These are phyloP conservation scores for Strigops habroptila DNA, from an alignment of 2,113 vertebrate species.

Conservation along the genomic window DNA sequence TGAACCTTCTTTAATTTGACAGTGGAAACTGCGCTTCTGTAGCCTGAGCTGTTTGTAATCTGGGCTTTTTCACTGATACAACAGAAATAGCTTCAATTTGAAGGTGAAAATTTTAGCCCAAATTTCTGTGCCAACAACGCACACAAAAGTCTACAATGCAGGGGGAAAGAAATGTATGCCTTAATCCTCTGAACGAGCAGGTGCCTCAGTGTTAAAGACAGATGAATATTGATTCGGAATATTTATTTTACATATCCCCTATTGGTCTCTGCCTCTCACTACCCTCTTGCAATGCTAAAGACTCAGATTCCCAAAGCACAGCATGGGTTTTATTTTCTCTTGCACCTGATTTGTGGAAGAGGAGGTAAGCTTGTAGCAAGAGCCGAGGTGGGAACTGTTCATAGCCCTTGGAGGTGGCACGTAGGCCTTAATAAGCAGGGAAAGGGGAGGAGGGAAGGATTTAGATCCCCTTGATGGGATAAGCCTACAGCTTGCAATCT, in stretches of 20 bases:
- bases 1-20: constrained; percentile 11
- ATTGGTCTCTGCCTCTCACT: neutral
- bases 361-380: neutral
- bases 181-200: neutral
- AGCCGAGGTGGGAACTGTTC: neutral
- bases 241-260: neutral
- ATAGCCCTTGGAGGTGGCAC: fast-evolving
- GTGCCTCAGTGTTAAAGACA: neutral
- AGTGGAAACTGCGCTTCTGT: neutral
- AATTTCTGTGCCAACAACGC: neutral
- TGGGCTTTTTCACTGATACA: neutral
- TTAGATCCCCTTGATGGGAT: neutral
- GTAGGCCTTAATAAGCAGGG: neutral
- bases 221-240: neutral
- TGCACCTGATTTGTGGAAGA: neutral
- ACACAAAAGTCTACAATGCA: neutral
- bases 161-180: neutral
- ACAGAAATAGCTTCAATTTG: neutral
- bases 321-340: neutral
- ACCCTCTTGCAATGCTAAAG: neutral
- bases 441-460: neutral
- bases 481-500: neutral
- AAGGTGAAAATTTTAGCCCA: constrained; percentile 4
- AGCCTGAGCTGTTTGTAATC: neutral
- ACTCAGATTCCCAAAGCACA: neutral